These are phyloP conservation scores for Silurus aristotelis DNA, from an alignment of 2,797 vertebrate species.

Conservation along the genomic window DNA sequence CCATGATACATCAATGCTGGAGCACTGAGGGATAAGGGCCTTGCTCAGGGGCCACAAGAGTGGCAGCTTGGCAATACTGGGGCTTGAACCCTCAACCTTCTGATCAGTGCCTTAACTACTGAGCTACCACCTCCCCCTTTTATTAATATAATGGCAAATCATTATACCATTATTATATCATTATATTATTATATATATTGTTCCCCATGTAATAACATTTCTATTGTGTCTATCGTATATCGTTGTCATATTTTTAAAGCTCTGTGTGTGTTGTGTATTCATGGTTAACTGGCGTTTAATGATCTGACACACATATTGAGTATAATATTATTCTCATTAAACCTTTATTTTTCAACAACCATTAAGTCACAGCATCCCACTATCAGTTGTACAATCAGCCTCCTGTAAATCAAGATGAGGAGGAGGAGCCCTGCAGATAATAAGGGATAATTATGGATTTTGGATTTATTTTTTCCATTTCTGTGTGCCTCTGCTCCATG, in stretches of 20 bases:
- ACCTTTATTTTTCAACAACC: slow-evolving; percentile 5
- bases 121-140: too few relatives aligned
- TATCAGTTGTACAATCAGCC: slow-evolving; percentile 14
- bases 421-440: slow-evolving; percentile 15
- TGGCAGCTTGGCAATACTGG: too few relatives aligned
- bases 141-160: too few relatives aligned
- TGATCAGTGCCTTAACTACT: too few relatives aligned
- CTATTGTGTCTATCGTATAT: not conserved
- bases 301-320: not conserved
- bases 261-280: not conserved
- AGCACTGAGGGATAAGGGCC: too few relatives aligned
- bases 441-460: slow-evolving; percentile 29
- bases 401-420: not conserved
- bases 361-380: slow-evolving; percentile 5
- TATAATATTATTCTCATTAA: not conserved
- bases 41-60: too few relatives aligned
- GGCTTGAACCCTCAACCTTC: too few relatives aligned
- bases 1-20: too few relatives aligned
- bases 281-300: not conserved
- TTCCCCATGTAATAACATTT: not conserved
- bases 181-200: not conserved
- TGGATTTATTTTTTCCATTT: not conserved
- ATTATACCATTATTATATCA: too few relatives aligned
- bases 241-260: not conserved
- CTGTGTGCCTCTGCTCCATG: not conserved